Evolutionary conservation across 2,888 invertebrate genomes (phyloP), one percentile per base, ranked within the genome.

Genomic region (Plutella xylostella): DNA sequence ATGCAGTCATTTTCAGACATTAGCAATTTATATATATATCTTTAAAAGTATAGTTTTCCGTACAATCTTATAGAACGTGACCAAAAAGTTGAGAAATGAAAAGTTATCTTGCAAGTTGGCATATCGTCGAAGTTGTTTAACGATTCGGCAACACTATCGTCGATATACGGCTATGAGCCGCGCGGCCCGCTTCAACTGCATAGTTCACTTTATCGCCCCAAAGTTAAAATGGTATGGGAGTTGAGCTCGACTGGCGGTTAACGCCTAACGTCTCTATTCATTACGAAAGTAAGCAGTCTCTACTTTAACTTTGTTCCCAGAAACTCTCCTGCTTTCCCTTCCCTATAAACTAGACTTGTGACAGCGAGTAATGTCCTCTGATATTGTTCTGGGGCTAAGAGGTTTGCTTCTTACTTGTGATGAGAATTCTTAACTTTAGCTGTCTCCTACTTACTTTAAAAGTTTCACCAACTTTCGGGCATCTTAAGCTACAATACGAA

Each of bases 341-440:
- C 70, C 77, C 77, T 80, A 76, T 79, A 78, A 77, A 80, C 71
- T 77, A 76, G 71, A 79, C 68, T 74, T 78, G 76, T 79, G 83
- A 79, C 82, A 78, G 73, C 72, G 79, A 83, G 76, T 78, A 80
- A 82, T 80, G 78, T 76, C 74, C 70, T 72, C 73, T 74, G 79
- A 79, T 82, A 80, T 80, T 83, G 80, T 80, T 74, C 76, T 69
- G 80, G 80, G 80, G 77, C 74, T 78, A 78, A 79, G 82, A 79
- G 79, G 79, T 73, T 79, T 77, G 74, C 68, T 63, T 69, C 58
- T 66, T 68, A 71, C 65, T 72, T 76, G 70, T 62, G 70, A 73
- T 69, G 74, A 74, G 77, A 76, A 79, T 77, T 76, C 69, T 65
- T 69, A 78, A 80, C 76, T 79, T 76, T 75, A 67, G 66, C 68